Evolutionary conservation across 2,113 vertebrate genomes (phyloP).

Genomic region (Eptesicus fuscus): DNA sequence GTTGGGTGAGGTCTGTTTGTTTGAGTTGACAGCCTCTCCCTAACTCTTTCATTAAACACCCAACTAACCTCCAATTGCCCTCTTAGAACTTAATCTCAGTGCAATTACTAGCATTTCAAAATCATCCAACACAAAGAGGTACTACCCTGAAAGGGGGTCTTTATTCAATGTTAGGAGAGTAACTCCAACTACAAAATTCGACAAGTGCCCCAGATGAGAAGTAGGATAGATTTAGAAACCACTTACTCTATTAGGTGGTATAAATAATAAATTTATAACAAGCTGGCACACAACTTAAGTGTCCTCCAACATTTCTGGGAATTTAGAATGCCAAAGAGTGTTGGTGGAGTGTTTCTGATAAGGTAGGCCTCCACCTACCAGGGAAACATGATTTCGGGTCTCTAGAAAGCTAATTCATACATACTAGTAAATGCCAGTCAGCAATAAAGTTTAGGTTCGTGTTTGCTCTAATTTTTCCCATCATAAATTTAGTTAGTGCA

Average conservation of each 20-base stretch:
- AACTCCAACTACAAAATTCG: neutral
- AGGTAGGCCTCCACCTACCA: neutral
- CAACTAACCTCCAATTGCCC: constrained; percentile 56
- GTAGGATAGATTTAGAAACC: neutral
- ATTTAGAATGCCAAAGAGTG: neutral
- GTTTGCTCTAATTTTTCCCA: neutral
- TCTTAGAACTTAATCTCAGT: constrained; percentile 48
- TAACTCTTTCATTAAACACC: constrained; percentile 62
- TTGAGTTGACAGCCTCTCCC: constrained; percentile 63
- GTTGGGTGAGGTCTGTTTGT: constrained; percentile 36
- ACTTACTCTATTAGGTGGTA: neutral
- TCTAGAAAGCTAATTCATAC: neutral
- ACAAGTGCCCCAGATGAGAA: neutral
- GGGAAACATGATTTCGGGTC: neutral
- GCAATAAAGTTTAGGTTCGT: neutral
- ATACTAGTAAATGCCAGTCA: neutral
- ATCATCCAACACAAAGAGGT: neutral
- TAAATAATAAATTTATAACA: neutral
- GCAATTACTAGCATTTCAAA: constrained; percentile 33
- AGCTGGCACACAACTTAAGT: neutral
- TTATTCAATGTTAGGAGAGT: neutral
- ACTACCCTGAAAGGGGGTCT: neutral
- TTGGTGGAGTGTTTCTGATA: neutral
- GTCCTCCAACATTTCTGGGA: neutral
- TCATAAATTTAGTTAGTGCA: neutral